A percentile compares a stretch with the other conserved stretches of the same genome.
These are phyloP conservation scores for Salvelinus fontinalis DNA, from an alignment of 2,113 vertebrate genomes.

Conservation along the genomic window DNA sequence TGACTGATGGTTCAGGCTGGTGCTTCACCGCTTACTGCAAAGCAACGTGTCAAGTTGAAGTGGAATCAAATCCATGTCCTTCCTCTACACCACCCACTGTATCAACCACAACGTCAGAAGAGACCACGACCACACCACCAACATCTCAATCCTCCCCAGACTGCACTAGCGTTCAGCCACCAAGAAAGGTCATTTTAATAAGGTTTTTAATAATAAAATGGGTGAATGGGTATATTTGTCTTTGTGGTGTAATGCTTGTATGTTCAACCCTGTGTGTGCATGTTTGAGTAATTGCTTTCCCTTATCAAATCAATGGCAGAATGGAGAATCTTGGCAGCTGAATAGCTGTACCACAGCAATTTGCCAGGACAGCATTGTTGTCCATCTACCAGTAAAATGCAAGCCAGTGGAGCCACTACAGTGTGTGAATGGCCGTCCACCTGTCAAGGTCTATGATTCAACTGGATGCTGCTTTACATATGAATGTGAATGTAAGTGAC, in stretches of 20 bases:
- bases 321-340: conserved; percentile 74
- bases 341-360: conserved; percentile 78
- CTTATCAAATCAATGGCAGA: conserved; percentile 53
- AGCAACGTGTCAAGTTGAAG: conserved; percentile 59
- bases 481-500: conserved; percentile 86
- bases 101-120: not conserved
- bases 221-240: not conserved
- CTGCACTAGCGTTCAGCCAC: conserved; percentile 54
- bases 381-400: conserved; percentile 49
- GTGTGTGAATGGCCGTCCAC: conserved; percentile 78
- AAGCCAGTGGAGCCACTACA: conserved; percentile 41
- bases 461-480: conserved; percentile 81
- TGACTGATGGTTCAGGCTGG: conserved; percentile 68
- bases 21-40: conserved; percentile 68
- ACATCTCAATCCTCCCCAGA: conserved; percentile 32
- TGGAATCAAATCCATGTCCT: not conserved
- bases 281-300: not conserved
- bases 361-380: conserved; percentile 74
- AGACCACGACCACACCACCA: not conserved
- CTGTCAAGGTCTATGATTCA: conserved; percentile 65
- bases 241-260: not conserved
- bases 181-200: conserved; percentile 60
- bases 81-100: conserved; percentile 32
- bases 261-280: not conserved
- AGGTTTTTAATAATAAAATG: not conserved